These are phyloP conservation scores for Clamator glandarius DNA, from an alignment of 2,797 vertebrate genomes.

Conservation along the genomic window DNA sequence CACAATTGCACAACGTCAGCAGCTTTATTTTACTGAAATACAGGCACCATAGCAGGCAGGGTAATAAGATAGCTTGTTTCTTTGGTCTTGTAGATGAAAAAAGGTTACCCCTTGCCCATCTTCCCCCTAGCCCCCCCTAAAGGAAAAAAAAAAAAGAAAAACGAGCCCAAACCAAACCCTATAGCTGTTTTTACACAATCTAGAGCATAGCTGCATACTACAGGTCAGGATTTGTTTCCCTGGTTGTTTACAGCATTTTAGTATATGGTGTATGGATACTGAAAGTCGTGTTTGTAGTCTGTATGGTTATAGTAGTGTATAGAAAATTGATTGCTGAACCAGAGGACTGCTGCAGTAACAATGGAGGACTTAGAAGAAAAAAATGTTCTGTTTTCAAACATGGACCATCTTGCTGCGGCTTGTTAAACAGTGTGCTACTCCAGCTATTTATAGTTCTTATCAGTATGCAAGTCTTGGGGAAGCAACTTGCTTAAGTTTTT, in stretches of 20 bases:
- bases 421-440: conserved; percentile 68
- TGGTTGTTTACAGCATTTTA: neutral
- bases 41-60: conserved; percentile 72
- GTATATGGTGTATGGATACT: neutral
- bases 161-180: neutral
- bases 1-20: conserved; percentile 68
- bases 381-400: conserved; percentile 62
- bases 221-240: conserved; percentile 23
- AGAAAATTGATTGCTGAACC: conserved; percentile 52
- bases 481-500: conserved; percentile 62
- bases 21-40: conserved; percentile 73
- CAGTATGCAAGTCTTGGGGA: conserved; percentile 59
- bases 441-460: conserved; percentile 61
- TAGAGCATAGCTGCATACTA: conserved; percentile 9
- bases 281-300: conserved; percentile 6
- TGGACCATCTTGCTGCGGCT: conserved; percentile 58
- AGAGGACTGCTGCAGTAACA: conserved; percentile 53
- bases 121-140: no score
- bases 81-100: conserved; percentile 34
- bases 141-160: no score
- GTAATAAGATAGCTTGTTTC: conserved; percentile 55
- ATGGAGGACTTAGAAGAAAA: conserved; percentile 31
- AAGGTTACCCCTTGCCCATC: neutral
- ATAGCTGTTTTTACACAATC: conserved; percentile 9
- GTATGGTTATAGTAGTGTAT: neutral